A percentile compares a stretch with the other conserved stretches of the same genome.
Conservation (phyloP, 2,797 vertebrate genomes). For the Clarias fuscus region DNA sequence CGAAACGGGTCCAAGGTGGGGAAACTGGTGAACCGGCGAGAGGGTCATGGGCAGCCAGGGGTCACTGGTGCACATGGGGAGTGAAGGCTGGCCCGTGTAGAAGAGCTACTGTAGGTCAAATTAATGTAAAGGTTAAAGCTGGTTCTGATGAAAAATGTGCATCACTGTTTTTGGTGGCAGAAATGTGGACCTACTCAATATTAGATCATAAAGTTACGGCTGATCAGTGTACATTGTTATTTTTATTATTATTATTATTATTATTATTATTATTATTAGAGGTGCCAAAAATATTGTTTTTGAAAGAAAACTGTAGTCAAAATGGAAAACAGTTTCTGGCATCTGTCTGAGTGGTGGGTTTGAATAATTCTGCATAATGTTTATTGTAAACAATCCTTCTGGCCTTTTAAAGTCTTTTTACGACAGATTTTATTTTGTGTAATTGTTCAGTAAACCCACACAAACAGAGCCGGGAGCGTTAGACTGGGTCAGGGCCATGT, state of each 20-base stretch:
- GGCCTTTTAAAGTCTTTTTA: neutral
- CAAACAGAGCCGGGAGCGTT: neutral
- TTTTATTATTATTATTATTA: neutral
- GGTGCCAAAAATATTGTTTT: neutral
- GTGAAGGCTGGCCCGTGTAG: too few relatives aligned
- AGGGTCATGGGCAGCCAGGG: too few relatives aligned
- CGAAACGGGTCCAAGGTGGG: too few relatives aligned
- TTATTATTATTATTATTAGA: neutral
- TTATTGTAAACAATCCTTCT: neutral
- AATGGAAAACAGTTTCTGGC: neutral
- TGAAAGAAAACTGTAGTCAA: neutral
- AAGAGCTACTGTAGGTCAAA: too few relatives aligned
- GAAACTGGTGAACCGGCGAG: too few relatives aligned
- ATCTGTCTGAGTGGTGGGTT: neutral
- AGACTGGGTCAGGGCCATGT: neutral
- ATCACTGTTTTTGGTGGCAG: too few relatives aligned
- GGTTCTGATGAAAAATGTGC: too few relatives aligned
- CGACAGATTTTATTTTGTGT: neutral
- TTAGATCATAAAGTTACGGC: too few relatives aligned
- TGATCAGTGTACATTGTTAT: too few relatives aligned
- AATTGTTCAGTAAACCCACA: neutral
- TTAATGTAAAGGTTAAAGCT: too few relatives aligned
- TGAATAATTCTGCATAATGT: neutral
- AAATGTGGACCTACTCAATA: too few relatives aligned
- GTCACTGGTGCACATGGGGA: too few relatives aligned